These are phyloP conservation scores for Melinopterus prodromus DNA, from an alignment of 2,888 invertebrate genomes.

Conservation along the genomic window DNA sequence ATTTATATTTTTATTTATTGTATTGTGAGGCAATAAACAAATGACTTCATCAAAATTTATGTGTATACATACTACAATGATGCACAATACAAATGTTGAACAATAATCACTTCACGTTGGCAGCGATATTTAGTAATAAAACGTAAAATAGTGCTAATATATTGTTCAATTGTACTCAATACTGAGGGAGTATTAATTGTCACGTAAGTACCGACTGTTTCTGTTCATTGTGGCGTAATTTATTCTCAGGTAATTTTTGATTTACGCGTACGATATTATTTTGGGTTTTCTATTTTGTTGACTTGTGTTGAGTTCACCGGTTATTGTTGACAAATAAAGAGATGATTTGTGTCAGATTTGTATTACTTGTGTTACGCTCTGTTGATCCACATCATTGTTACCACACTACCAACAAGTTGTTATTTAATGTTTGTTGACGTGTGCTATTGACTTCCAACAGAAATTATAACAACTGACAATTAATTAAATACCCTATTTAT, in stretches of 20 bases:
- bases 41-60: not conserved
- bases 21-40: not conserved
- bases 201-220: conserved; percentile 8
- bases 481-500: not conserved
- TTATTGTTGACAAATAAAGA: not conserved
- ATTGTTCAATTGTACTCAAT: not conserved
- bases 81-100: not conserved
- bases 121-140: conserved; percentile 9
- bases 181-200: conserved; percentile 7
- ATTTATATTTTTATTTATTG: not conserved
- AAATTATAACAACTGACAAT: not conserved
- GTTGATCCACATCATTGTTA: not conserved
- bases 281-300: not conserved
- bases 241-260: not conserved
- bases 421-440: no score
- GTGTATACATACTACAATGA: not conserved
- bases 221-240: not conserved
- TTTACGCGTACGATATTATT: not conserved
- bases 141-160: not conserved
- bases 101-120: not conserved
- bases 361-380: not conserved
- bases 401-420: not conserved
- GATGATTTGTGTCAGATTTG: no score
- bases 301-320: not conserved
- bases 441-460: no score